phyloP scores from a whole-genome alignment of 2,113 vertebrate genomes.

The Amazona guildingii region DNA sequence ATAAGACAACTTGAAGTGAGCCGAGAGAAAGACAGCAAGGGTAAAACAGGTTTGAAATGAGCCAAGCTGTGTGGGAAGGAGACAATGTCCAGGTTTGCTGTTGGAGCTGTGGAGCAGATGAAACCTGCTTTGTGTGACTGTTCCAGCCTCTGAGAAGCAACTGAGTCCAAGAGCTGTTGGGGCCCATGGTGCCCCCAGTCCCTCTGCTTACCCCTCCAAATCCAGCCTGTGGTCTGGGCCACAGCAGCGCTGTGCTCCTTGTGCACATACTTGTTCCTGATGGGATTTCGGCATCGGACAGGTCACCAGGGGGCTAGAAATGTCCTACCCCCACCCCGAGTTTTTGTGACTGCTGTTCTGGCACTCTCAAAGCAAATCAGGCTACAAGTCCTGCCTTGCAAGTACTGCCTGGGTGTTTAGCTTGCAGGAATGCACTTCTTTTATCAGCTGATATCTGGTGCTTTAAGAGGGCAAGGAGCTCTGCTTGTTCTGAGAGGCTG shows the following conservation, averaged over 20 bases:
- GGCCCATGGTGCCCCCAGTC: not conserved
- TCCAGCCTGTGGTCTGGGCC: not conserved
- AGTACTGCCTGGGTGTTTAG: not conserved
- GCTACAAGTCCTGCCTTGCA: slow-evolving; percentile 17
- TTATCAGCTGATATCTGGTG: slow-evolving; percentile 11
- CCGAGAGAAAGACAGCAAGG: not conserved
- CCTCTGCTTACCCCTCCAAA: not conserved
- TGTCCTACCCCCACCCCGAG: not conserved
- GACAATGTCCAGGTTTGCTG: not conserved
- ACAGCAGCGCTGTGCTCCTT: not conserved
- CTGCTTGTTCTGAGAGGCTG: not conserved
- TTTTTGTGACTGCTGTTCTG: not conserved
- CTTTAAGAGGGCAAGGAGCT: not conserved
- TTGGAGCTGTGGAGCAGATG: not conserved
- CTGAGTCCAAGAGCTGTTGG: not conserved
- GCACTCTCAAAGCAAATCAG: not conserved
- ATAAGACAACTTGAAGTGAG: not conserved
- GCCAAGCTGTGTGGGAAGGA: not conserved
- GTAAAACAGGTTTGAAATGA: not conserved
- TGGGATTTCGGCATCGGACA: not conserved
- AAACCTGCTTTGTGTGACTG: not conserved
- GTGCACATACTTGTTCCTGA: not conserved
- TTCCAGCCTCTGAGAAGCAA: not conserved
- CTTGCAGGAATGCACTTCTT: not conserved
- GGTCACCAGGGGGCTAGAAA: not conserved